Percentiles rank a stretch among this genome's conserved stretches.
Conservation (phyloP, 2,113 vertebrate species). For the Speoplatyrhinus poulsoni region DNA sequence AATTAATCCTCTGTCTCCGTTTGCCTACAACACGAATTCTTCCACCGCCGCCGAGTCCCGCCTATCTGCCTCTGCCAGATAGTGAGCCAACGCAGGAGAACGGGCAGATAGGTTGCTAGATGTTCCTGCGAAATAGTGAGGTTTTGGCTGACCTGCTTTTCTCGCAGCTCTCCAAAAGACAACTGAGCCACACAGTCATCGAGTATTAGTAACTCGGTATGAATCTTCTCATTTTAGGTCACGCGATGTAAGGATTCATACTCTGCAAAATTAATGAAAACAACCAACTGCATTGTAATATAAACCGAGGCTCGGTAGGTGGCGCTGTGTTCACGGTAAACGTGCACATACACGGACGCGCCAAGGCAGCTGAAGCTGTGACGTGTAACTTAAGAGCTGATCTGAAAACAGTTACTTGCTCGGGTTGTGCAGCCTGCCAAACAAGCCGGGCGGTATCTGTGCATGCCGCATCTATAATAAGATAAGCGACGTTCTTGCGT, state of each 20-base stretch:
- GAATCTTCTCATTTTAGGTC: background rate
- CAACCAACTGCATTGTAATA: conserved; percentile 34
- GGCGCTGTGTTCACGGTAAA: background rate
- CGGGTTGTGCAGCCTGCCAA: background rate
- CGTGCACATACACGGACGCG: no score
- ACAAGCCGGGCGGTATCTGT: background rate
- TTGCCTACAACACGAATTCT: conserved; percentile 53
- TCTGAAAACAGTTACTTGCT: conserved; percentile 21
- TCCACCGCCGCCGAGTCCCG: conserved; percentile 51
- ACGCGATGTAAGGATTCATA: rapidly evolving
- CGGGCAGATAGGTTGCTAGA: conserved; percentile 9
- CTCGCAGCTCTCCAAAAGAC: background rate
- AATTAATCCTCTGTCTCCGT: conserved; percentile 60
- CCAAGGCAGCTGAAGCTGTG: background rate
- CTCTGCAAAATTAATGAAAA: background rate
- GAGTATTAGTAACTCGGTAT: background rate
- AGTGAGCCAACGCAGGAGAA: conserved; percentile 18
- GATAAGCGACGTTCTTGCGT: no score
- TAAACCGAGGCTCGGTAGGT: conserved; percentile 12
- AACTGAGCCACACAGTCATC: rapidly evolving
- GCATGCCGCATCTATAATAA: no score
- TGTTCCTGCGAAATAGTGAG: conserved; percentile 78
- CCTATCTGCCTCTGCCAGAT: conserved; percentile 58
- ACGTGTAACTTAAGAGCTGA: conserved; percentile 1
- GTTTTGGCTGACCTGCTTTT: conserved; percentile 24